Base-by-base conservation (phyloP, 2,888 invertebrate genomes). In the Hypena proboscidalis region DNA sequence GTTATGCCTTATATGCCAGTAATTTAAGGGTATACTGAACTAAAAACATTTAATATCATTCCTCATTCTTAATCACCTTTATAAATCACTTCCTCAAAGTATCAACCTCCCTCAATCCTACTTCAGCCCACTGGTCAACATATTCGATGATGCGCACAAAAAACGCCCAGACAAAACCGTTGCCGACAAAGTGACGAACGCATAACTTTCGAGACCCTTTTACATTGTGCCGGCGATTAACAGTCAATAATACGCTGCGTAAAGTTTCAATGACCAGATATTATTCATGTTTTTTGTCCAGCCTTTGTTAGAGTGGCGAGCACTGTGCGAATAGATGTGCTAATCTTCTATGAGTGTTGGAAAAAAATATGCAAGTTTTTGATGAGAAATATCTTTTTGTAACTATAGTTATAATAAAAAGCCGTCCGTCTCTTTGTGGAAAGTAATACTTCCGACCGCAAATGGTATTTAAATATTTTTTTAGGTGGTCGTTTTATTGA, bases 141-240 rank as follows among this genome's bases (percentile, higher is more conserved):
- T 62, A 68, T 68, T 65, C 70, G 74, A 67, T 73, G 76, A 74
- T 68, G 69, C 49, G 46, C 44, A 78, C 77, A 83, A 84, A 83
- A 85, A 85, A 80, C 53, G 6, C 41, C 44, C 53, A 52, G 56
- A 70, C 73, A 71, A 71, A 74, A 70, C 58, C 65, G 48, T 42
- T 64, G 74, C 80, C 81, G 82, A 81, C 83, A 83, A 83, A 83
- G 81, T 76, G 74, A 67, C 68, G 70, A 67, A 67, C 62, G 66
- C 67, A 74, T 74, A 73, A 64, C 72, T 72, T 70, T 69, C 56
- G 41, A 70, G 65, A 65, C 64, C 63, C 64, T 64, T n/a, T n/a
- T 51, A 70, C 70, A 76, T 77, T 78, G 76, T 76, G 61, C 58
- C 63, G 56, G 47, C 80, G 73, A 82, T 83, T 82, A 81, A 74